Conservation (phyloP, 2,113 vertebrate genomes). For the Syngnathus typhle region DNA sequence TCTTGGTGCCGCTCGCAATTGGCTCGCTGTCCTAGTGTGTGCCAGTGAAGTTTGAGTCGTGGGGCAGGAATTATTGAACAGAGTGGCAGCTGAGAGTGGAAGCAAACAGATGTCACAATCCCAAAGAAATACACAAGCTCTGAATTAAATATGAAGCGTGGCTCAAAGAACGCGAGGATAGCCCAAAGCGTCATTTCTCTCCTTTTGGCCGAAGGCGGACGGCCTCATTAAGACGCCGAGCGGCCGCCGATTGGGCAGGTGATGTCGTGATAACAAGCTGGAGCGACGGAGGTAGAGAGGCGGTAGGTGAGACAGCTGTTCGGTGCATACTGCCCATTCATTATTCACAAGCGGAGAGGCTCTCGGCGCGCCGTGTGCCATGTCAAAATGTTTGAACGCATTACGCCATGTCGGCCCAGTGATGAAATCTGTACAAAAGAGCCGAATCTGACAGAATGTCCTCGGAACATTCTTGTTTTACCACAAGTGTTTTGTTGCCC, state of each 20-base stretch:
- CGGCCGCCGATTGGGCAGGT: slow-evolving; percentile 14
- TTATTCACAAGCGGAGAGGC: slow-evolving; percentile 66
- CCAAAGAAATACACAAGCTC: slow-evolving; percentile 69
- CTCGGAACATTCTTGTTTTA: slow-evolving; percentile 66
- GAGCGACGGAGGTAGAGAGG: slow-evolving; percentile 33
- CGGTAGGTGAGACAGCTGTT: slow-evolving; percentile 68
- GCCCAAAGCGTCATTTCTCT: slow-evolving; percentile 17
- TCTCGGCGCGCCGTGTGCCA: slow-evolving; percentile 62
- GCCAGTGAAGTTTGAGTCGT: slow-evolving; percentile 55
- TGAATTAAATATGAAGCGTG: slow-evolving; percentile 72
- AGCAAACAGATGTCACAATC: slow-evolving; percentile 75
- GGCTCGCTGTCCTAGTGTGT: slow-evolving; percentile 41
- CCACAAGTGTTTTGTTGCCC: slow-evolving; percentile 69
- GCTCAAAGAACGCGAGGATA: slow-evolving; percentile 28
- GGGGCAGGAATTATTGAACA: slow-evolving; percentile 70
- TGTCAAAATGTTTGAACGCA: slow-evolving; percentile 75
- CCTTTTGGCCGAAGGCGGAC: slow-evolving; percentile 21
- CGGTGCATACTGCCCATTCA: slow-evolving; percentile 70
- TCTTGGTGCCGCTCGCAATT: neutral
- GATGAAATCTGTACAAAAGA: slow-evolving; percentile 69
- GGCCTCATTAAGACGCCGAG: neutral
- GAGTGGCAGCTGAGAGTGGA: slow-evolving; percentile 65
- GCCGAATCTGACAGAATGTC: slow-evolving; percentile 70
- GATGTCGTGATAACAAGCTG: slow-evolving; percentile 10
- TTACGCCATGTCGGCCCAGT: slow-evolving; percentile 59